Conservation (phyloP, 1,140 invertebrate species). For the Apolygus lucorum region DNA sequence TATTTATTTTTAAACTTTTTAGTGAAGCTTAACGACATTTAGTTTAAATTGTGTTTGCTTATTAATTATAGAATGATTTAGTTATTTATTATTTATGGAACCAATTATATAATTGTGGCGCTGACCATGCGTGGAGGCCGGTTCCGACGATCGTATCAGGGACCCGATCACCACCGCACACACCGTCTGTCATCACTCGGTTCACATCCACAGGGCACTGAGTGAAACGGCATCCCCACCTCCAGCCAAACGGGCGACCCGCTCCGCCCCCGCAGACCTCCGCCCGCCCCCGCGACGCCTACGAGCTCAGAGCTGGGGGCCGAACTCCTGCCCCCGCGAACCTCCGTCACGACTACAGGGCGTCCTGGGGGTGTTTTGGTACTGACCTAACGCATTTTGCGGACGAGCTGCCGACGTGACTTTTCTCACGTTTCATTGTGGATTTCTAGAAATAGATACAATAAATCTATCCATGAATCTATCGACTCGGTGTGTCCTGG, state of each 20-base stretch:
- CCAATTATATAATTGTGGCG: not conserved
- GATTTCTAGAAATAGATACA: no score
- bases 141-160: conserved; percentile 5
- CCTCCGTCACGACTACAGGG: not conserved
- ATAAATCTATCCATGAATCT: no score
- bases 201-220: conserved; percentile 13
- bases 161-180: not conserved
- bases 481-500: no score
- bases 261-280: not conserved
- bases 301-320: not conserved
- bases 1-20: no score
- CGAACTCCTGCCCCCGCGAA: not conserved
- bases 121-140: conserved; percentile 4
- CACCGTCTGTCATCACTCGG: conserved; percentile 7
- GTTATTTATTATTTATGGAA: no score
- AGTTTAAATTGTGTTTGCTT: no score
- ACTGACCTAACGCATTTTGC: conserved; percentile 1
- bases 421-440: no score
- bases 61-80: no score
- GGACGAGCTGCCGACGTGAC: no score
- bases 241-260: not conserved
- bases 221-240: not conserved
- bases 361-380: not conserved
- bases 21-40: no score
- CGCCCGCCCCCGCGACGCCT: not conserved